These are phyloP conservation scores for Seira ritae DNA, from an alignment of 2,888 invertebrate species.

Conservation along the genomic window DNA sequence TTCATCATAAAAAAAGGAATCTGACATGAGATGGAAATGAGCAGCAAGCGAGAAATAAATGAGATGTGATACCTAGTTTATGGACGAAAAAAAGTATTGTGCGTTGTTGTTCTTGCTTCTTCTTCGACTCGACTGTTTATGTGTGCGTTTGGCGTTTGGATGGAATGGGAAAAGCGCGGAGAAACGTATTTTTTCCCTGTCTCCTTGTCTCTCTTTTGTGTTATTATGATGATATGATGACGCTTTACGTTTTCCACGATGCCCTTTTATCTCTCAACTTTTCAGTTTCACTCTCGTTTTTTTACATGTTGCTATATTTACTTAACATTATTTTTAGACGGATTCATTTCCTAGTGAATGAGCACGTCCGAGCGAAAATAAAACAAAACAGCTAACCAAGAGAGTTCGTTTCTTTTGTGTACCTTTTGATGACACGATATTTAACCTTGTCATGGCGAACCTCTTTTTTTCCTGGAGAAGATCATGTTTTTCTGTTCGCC, in stretches of 20 bases:
- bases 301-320: background rate
- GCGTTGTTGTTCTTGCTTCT: background rate
- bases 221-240: conserved; percentile 30
- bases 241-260: conserved; percentile 7
- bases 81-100: background rate
- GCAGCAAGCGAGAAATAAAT: conserved; percentile 31
- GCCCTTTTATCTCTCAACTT: conserved; percentile 11
- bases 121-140: background rate
- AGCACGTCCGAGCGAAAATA: background rate
- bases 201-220: conserved; percentile 35
- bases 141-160: conserved; percentile 6
- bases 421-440: conserved; percentile 47
- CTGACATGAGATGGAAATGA: conserved; percentile 53
- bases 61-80: conserved; percentile 10
- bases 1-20: conserved; percentile 49
- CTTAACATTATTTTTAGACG: conserved; percentile 11
- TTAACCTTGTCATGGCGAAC: conserved; percentile 39
- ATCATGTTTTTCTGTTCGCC: conserved; percentile 22
- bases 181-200: conserved; percentile 29
- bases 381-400: background rate
- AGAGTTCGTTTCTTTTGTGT: background rate
- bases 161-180: conserved; percentile 21
- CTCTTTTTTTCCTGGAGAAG: background rate
- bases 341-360: conserved; percentile 6
- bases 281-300: background rate